Evolutionary conservation across 2,797 vertebrate genomes (phyloP).

Genomic region (Oryzias sinensis): DNA sequence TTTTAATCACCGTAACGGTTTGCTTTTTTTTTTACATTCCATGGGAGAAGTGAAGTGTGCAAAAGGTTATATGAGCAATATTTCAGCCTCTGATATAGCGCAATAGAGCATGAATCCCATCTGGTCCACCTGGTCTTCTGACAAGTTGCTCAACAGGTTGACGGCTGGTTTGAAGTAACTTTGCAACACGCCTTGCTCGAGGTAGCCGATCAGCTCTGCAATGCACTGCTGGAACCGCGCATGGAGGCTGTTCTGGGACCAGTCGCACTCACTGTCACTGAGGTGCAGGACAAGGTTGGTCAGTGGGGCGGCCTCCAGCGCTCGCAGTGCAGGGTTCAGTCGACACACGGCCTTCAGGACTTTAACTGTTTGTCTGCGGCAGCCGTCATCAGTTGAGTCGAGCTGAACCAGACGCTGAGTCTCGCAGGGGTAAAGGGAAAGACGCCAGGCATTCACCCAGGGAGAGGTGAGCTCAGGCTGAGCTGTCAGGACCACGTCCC

Average conservation of each 20-base stretch:
- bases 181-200: constrained; percentile 84
- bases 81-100: constrained; percentile 82
- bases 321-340: constrained; percentile 77
- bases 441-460: constrained; percentile 91
- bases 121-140: constrained; percentile 87
- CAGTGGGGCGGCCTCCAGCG: constrained; percentile 77
- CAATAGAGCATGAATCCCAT: constrained; percentile 89
- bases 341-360: constrained; percentile 82
- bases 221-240: constrained; percentile 86
- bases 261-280: constrained; percentile 78
- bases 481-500: constrained; percentile 77
- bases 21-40: constrained; percentile 9
- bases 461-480: constrained; percentile 81
- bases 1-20: constrained; percentile 13
- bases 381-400: constrained; percentile 76
- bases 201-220: constrained; percentile 83
- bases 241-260: constrained; percentile 80
- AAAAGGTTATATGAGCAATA: constrained; percentile 72
- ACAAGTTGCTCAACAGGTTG: constrained; percentile 82
- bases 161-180: constrained; percentile 87
- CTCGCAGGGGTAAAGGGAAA: constrained; percentile 85
- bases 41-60: constrained; percentile 13
- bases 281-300: constrained; percentile 85
- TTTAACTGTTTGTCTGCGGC: constrained; percentile 77
- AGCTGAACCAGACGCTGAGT: constrained; percentile 77